A percentile compares a stretch with the other conserved stretches of the same genome.
Conservation (phyloP, 2,888 invertebrate genomes). For the Serrognathus titanus region DNA sequence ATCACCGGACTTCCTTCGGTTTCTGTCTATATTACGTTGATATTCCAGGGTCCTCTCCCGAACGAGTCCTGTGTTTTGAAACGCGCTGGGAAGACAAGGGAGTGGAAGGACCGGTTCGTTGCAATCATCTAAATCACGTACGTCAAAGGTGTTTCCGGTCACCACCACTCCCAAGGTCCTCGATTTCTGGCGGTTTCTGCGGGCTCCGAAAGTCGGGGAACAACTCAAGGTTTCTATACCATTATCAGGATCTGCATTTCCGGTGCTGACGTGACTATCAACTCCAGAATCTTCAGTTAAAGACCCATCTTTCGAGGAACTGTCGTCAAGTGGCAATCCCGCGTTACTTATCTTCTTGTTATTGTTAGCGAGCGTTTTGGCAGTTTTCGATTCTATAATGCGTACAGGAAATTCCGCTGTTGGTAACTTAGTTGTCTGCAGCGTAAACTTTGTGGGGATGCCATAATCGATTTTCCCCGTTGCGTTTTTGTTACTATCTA, state of each 20-base stretch:
- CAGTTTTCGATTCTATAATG: slow-evolving; percentile 63
- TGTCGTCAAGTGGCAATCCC: slow-evolving; percentile 28
- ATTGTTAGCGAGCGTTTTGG: slow-evolving; percentile 71
- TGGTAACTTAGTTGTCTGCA: slow-evolving; percentile 71
- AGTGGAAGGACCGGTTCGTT: slow-evolving; percentile 62
- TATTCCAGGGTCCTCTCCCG: slow-evolving; percentile 52
- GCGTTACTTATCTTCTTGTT: slow-evolving; percentile 55
- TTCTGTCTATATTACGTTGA: slow-evolving; percentile 44
- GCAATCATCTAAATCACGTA: slow-evolving; percentile 62
- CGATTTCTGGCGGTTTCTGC: slow-evolving; percentile 48
- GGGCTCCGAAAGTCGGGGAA: slow-evolving; percentile 36
- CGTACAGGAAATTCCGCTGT: slow-evolving; percentile 68
- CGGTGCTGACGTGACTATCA: slow-evolving; percentile 38
- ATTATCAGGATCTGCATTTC: slow-evolving; percentile 30
- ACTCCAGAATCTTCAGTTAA: slow-evolving; percentile 66
- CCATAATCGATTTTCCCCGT: slow-evolving; percentile 27
- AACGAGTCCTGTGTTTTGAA: slow-evolving; percentile 48
- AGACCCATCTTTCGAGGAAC: slow-evolving; percentile 56
- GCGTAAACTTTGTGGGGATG: slow-evolving; percentile 58
- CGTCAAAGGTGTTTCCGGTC: slow-evolving; percentile 72
- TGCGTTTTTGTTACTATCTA: slow-evolving; percentile 23
- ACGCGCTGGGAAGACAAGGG: slow-evolving; percentile 59
- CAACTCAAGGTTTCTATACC: slow-evolving; percentile 44
- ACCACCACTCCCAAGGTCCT: slow-evolving; percentile 73
- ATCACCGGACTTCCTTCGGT: slow-evolving; percentile 40